Evolutionary conservation across 1,140 invertebrate genomes (phyloP).

Genomic region (Halictus rubicundus): DNA sequence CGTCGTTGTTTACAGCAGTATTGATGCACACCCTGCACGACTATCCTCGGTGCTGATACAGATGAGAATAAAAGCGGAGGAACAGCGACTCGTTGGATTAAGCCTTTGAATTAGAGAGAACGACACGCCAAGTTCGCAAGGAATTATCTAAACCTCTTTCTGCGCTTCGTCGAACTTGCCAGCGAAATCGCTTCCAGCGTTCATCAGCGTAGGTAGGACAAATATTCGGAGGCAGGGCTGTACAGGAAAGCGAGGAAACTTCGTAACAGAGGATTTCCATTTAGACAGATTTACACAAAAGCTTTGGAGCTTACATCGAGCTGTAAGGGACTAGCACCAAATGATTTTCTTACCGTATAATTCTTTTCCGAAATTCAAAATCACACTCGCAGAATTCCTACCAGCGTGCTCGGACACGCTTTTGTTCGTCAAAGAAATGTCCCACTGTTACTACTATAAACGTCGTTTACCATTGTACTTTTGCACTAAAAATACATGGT

Average conservation of each 20-base stretch:
- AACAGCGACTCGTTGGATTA: constrained; percentile 9
- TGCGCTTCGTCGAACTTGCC: constrained; percentile 36
- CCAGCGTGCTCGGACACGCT: not conserved
- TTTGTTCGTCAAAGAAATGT: not conserved
- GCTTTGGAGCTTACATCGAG: constrained; percentile 43
- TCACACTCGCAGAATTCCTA: not conserved
- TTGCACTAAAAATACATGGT: no score
- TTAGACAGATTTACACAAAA: constrained; percentile 68
- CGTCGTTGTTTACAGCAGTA: not conserved
- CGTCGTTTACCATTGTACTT: no score
- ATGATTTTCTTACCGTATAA: constrained; percentile 21
- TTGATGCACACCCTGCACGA: not conserved
- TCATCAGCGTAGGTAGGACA: constrained; percentile 49
- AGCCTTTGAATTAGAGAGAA: constrained; percentile 52
- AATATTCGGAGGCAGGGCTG: constrained; percentile 43
- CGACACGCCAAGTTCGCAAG: constrained; percentile 51
- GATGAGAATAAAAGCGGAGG: constrained; percentile 18
- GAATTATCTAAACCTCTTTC: constrained; percentile 55
- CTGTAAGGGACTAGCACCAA: constrained; percentile 36
- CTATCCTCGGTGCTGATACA: not conserved
- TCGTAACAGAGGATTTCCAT: constrained; percentile 72
- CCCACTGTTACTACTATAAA: not conserved
- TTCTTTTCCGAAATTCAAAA: constrained; percentile 39
- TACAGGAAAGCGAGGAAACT: constrained; percentile 59
- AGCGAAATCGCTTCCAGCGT: constrained; percentile 51